Evolutionary conservation across 1,140 invertebrate species (phyloP), one percentile per base, ranked within the genome.

Genomic region (Parasteatoda tepidariorum): DNA sequence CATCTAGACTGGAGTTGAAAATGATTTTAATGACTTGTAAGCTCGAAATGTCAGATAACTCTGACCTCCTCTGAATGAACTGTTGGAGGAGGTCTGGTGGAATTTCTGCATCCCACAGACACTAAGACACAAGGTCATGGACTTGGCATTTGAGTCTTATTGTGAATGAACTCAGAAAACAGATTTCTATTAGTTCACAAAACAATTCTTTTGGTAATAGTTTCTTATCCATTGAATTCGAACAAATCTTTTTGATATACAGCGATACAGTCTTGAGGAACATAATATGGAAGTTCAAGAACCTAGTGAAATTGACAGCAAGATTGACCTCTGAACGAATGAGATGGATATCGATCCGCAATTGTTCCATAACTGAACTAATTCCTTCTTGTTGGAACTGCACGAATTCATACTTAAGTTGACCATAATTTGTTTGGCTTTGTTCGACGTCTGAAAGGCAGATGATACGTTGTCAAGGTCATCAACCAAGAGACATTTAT

Each of bases 401-500:
- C 30, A 9, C n/a, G 18, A 26, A 31, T 9, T 13, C 38, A 48
- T 48, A 13, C 18, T 48, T n/a, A 48, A 13, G 31, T 38, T 48
- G 2, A n/a, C 30, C 70, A 73, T 54, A 18, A 73, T 73, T 48
- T 55, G n/a, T 9, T 18, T 30, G 54, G 70, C 26, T 5, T 54
- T 9, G 2, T 13, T 15, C 31, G 26, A 54, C 26, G 31, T 6
- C 7, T 73, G 15, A 55, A 73, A 73, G 11, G 41, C 41, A 24
- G n/a, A 41, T 15, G 28, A 13, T n/a, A 33, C 30, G 24, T 15
- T 55, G 26, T 33, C 3, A 30, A 2, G 22, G 22, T 73, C 70
- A 73, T 73, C 70, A 13, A 73, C 41, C 22, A 55, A 55, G 7
- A 73, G n/a, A 24, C 70, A 55, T 73, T 73, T 3, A n/a, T n/a